Conservation (phyloP, 2,113 vertebrate genomes). For the Dromaius novaehollandiae region DNA sequence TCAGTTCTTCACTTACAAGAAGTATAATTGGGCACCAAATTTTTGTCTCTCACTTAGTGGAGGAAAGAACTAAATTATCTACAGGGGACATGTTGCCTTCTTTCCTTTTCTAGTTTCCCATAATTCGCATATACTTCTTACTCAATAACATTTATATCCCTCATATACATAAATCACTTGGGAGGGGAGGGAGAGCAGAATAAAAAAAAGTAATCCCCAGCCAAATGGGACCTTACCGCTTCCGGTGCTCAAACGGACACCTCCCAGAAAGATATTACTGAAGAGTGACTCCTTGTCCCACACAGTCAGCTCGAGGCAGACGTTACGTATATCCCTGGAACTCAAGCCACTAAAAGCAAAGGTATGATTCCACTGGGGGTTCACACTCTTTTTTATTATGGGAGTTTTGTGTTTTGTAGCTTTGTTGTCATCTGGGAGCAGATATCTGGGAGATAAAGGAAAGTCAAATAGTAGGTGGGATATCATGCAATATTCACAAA, state of each 20-base stretch:
- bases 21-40: not conserved
- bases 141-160: not conserved
- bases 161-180: fast-evolving
- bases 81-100: not conserved
- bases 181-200: not conserved
- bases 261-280: slow-evolving; percentile 95
- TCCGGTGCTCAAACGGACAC: slow-evolving; percentile 89
- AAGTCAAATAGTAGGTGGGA: not conserved
- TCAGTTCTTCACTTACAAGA: not conserved
- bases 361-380: slow-evolving; percentile 95
- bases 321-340: slow-evolving; percentile 86
- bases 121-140: not conserved
- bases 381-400: slow-evolving; percentile 89
- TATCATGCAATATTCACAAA: not conserved
- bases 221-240: slow-evolving; percentile 79
- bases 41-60: not conserved
- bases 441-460: slow-evolving; percentile 79
- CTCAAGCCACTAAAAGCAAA: slow-evolving; percentile 91
- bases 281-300: slow-evolving; percentile 97
- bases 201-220: not conserved
- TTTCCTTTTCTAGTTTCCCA: not conserved
- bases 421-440: slow-evolving; percentile 94
- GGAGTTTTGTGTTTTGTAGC: slow-evolving; percentile 96
- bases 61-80: not conserved
- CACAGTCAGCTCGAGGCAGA: slow-evolving; percentile 93